These are phyloP conservation scores for Peromyscus aztecus DNA, from an alignment of 2,797 vertebrate genomes.

Conservation along the genomic window DNA sequence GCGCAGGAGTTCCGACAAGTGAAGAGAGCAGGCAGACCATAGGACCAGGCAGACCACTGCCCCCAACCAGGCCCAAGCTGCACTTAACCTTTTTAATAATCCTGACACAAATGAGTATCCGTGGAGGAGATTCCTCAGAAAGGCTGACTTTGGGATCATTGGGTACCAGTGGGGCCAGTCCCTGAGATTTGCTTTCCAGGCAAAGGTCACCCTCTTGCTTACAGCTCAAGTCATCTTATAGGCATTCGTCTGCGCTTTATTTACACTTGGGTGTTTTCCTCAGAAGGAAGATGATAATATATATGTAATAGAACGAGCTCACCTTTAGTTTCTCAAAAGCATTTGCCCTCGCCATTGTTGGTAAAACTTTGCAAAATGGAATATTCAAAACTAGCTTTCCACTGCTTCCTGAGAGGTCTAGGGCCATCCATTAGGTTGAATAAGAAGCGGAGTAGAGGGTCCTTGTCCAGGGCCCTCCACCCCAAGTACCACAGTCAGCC, in stretches of 20 bases:
- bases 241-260: slow-evolving; percentile 82
- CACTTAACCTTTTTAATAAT: slow-evolving; percentile 93
- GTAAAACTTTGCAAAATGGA: slow-evolving; percentile 64
- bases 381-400: slow-evolving; percentile 58
- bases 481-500: background rate
- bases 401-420: background rate
- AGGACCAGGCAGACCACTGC: too few species aligned
- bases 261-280: slow-evolving; percentile 84
- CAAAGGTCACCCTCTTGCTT: slow-evolving; percentile 77
- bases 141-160: slow-evolving; percentile 76
- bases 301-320: slow-evolving; percentile 78
- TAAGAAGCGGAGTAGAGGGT: background rate
- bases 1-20: slow-evolving; percentile 97
- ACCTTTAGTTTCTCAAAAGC: slow-evolving; percentile 72
- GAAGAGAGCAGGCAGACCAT: slow-evolving; percentile 81
- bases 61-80: slow-evolving; percentile 89
- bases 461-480: background rate
- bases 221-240: slow-evolving; percentile 72
- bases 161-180: slow-evolving; percentile 80
- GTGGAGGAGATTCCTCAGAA: slow-evolving; percentile 85
- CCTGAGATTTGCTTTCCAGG: slow-evolving; percentile 74
- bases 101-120: slow-evolving; percentile 85
- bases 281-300: slow-evolving; percentile 80
- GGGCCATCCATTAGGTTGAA: background rate
- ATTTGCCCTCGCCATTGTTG: slow-evolving; percentile 60